phyloP scores from a whole-genome alignment of 2,113 vertebrate species.

The Laterallus jamaicensis region DNA sequence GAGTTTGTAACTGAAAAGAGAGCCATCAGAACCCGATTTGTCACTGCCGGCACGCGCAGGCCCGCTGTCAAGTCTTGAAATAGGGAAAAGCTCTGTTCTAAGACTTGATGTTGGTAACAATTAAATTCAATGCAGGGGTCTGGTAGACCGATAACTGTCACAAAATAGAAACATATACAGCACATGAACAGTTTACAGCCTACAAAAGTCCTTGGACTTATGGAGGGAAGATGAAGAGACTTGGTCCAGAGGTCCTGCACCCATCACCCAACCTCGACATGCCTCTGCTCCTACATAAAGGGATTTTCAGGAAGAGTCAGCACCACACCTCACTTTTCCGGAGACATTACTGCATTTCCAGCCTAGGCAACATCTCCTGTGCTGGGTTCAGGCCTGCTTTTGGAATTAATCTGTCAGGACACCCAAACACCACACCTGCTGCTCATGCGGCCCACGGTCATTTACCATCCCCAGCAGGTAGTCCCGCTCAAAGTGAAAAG shows the following conservation, averaged over 20 bases:
- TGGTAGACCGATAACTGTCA: neutral
- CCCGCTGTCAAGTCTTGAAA: neutral
- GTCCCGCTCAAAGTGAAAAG: neutral
- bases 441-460: no score
- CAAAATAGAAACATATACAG: neutral
- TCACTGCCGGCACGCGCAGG: neutral
- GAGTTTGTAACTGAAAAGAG: neutral
- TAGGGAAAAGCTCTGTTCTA: neutral
- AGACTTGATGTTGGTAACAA: neutral
- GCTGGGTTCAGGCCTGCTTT: neutral
- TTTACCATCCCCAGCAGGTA: no score
- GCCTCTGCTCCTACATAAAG: neutral
- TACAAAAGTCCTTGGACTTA: neutral
- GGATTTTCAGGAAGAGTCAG: neutral
- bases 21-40: neutral
- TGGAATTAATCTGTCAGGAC: neutral
- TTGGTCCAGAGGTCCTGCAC: no score
- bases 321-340: neutral
- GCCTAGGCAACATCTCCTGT: neutral
- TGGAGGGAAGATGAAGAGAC: neutral
- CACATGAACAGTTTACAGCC: neutral
- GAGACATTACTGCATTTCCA: neutral
- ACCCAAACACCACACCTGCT: neutral
- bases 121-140: neutral
- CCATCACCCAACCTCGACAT: rapidly evolving